A percentile compares a stretch with the other conserved stretches of the same genome.
phyloP scores from a whole-genome alignment of 2,888 invertebrate genomes.

The Lithophane ornitopus region DNA sequence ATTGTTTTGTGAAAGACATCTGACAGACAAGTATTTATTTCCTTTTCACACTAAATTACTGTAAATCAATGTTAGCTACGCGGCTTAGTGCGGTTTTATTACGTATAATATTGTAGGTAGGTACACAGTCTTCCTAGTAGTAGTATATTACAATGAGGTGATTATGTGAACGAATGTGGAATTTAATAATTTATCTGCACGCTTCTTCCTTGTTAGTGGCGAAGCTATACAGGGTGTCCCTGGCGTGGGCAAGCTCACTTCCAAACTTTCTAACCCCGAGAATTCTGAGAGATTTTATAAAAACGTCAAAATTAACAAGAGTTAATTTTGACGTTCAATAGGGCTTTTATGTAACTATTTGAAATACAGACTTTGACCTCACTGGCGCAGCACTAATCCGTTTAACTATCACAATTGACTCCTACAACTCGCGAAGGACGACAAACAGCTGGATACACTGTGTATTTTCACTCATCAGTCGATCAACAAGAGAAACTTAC shows the following conservation, averaged over 20 bases:
- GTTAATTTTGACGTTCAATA: too few species aligned
- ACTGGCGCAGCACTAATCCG: conserved; percentile 31
- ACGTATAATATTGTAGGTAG: conserved; percentile 52
- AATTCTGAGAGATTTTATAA: too few species aligned
- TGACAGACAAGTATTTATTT: conserved; percentile 75
- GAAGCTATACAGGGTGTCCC: neutral
- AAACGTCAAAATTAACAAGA: too few species aligned
- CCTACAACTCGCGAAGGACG: conserved; percentile 37
- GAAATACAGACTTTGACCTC: neutral
- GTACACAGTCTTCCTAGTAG: conserved; percentile 55
- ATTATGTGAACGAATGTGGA: conserved; percentile 53
- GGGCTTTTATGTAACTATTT: too few species aligned
- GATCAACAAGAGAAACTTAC: conserved; percentile 51
- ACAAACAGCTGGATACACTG: conserved; percentile 60
- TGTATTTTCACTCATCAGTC: conserved; percentile 54
- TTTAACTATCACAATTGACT: conserved; percentile 52
- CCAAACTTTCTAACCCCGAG: too few species aligned
- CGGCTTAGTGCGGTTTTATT: conserved; percentile 48
- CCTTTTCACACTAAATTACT: conserved; percentile 69
- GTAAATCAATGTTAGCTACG: conserved; percentile 57
- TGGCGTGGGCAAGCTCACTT: too few species aligned
- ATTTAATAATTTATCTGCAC: conserved; percentile 50
- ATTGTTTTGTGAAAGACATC: conserved; percentile 73
- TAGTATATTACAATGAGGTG: conserved; percentile 43
- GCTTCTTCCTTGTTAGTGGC: conserved; percentile 38